Evolutionary conservation across 2,113 vertebrate genomes (phyloP).

Genomic region (Paraplagusia blochii): DNA sequence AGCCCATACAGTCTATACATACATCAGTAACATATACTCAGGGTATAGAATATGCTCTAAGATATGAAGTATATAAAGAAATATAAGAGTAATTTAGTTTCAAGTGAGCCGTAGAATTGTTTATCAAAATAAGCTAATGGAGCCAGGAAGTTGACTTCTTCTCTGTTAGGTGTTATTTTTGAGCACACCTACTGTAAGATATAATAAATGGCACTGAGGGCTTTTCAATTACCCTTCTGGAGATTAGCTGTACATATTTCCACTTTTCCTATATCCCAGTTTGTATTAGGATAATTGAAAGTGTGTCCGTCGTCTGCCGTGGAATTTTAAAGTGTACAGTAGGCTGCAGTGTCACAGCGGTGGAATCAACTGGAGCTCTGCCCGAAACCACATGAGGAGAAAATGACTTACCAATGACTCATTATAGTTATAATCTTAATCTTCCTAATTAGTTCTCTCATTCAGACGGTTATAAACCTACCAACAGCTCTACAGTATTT

Average conservation of each 20-base stretch:
- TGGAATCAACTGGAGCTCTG: conserved; percentile 31
- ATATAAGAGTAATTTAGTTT: too few species aligned
- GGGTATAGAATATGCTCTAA: too few species aligned
- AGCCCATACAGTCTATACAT: too few species aligned
- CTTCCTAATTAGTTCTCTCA: conserved; percentile 47
- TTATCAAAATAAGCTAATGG: too few species aligned
- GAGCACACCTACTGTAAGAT: conserved; percentile 19
- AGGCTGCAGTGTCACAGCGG: conserved; percentile 13
- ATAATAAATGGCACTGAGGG: conserved; percentile 5
- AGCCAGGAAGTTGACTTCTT: not conserved
- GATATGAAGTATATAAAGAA: too few species aligned
- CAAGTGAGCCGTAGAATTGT: too few species aligned
- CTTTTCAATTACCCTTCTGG: conserved; percentile 26
- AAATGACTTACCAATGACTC: conserved; percentile 22
- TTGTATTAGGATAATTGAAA: conserved; percentile 41
- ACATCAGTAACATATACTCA: too few species aligned
- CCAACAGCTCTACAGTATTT: conserved; percentile 27
- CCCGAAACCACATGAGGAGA: conserved; percentile 20
- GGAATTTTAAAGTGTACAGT: conserved; percentile 23
- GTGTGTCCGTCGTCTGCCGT: conserved; percentile 22
- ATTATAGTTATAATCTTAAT: conserved; percentile 33
- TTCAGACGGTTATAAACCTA: conserved; percentile 27
- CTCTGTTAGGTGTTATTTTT: conserved; percentile 10
- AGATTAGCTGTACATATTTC: conserved; percentile 26
- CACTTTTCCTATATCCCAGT: conserved; percentile 17